These are phyloP conservation scores for Sphecodes monilicornis DNA, from an alignment of 2,888 invertebrate species.

Conservation along the genomic window DNA sequence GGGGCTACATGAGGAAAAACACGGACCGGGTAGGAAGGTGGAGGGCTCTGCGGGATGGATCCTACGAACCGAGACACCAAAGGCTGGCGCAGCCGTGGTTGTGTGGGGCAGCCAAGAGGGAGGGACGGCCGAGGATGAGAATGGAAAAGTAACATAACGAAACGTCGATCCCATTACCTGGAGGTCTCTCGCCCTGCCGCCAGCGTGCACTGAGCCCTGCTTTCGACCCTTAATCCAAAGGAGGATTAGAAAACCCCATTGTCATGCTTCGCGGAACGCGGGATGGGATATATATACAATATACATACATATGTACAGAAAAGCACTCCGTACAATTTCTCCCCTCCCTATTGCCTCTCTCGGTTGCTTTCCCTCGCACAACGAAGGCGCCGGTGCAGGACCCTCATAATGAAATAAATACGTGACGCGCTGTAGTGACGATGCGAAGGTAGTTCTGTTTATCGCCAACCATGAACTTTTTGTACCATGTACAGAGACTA, in stretches of 20 bases:
- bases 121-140: slow-evolving; percentile 77
- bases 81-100: slow-evolving; percentile 69
- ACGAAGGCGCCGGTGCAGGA: slow-evolving; percentile 59
- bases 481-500: slow-evolving; percentile 45
- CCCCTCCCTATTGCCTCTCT: slow-evolving; percentile 20
- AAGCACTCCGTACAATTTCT: slow-evolving; percentile 63
- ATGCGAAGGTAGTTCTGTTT: slow-evolving; percentile 63
- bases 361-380: slow-evolving; percentile 38
- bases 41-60: slow-evolving; percentile 73
- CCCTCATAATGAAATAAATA: slow-evolving; percentile 73
- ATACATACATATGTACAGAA: slow-evolving; percentile 69
- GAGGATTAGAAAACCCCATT: slow-evolving; percentile 83
- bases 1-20: slow-evolving; percentile 84
- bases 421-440: slow-evolving; percentile 65
- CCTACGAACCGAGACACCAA: slow-evolving; percentile 76
- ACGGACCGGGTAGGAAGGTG: slow-evolving; percentile 73
- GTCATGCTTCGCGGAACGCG: slow-evolving; percentile 80
- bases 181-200: slow-evolving; percentile 70
- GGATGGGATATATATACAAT: slow-evolving; percentile 70
- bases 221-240: slow-evolving; percentile 81
- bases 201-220: slow-evolving; percentile 69
- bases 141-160: slow-evolving; percentile 84
- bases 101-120: slow-evolving; percentile 62
- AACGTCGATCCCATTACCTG: slow-evolving; percentile 84
- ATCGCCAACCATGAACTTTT: slow-evolving; percentile 67